Percentiles rank a stretch among this genome's conserved stretches.
Conservation (phyloP, 2,797 vertebrate species). For the Pipistrellus pipistrellus region DNA sequence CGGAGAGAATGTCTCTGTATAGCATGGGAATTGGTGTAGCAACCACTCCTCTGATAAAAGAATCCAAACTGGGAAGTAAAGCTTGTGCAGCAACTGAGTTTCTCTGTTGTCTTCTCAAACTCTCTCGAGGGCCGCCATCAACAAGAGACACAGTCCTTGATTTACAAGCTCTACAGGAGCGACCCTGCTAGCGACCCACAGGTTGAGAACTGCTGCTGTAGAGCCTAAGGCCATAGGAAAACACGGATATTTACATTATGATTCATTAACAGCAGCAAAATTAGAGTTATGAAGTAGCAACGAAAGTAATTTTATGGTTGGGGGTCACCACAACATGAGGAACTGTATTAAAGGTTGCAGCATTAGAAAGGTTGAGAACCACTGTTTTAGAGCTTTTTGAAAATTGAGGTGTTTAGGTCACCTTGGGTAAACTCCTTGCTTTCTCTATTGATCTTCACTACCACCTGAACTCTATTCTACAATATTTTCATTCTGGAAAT, state of each 20-base stretch:
- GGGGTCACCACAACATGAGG: no score
- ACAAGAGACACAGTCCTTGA: background rate
- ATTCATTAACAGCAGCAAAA: no score
- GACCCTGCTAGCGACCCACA: no score
- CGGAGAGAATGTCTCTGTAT: background rate
- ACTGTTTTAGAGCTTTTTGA: background rate
- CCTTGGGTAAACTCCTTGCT: background rate
- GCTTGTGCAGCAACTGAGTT: rapidly evolving
- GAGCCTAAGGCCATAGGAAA: no score
- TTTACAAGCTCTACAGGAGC: background rate
- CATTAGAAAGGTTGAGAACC: no score
- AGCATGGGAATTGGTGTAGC: background rate
- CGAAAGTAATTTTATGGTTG: no score
- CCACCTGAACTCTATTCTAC: background rate
- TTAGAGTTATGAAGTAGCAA: no score
- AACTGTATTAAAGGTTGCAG: no score
- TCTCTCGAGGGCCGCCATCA: rapidly evolving
- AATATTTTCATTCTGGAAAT: background rate
- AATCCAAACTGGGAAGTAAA: background rate
- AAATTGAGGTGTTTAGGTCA: background rate
- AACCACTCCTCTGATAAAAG: background rate
- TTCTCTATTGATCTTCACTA: background rate
- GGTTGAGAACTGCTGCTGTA: no score
- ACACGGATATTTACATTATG: no score
- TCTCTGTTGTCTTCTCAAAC: background rate